Evolutionary conservation across 2,113 vertebrate genomes (phyloP).

Genomic region (Xiphorhynchus elegans): DNA sequence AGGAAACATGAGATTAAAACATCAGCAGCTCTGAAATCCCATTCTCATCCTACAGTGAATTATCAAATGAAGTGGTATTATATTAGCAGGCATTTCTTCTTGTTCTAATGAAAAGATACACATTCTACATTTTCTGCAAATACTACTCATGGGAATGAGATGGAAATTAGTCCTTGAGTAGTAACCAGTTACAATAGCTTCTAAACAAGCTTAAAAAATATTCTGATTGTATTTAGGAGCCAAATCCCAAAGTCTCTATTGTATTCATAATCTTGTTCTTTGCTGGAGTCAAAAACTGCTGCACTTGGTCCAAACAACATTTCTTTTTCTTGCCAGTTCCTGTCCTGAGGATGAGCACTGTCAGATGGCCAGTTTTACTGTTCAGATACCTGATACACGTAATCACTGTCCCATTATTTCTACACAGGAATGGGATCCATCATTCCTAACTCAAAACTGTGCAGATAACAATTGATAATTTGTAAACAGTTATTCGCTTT

Average conservation of each 20-base stretch:
- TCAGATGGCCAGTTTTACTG: neutral
- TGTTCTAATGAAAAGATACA: slow-evolving; percentile 22
- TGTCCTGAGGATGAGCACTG: neutral
- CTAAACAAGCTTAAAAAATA: slow-evolving; percentile 13
- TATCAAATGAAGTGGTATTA: slow-evolving; percentile 1
- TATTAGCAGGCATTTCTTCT: slow-evolving; percentile 32
- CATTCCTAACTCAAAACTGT: slow-evolving; percentile 51
- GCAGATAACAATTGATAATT: slow-evolving; percentile 59
- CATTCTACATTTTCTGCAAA: slow-evolving; percentile 37
- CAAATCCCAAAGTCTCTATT: neutral
- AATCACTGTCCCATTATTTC: slow-evolving; percentile 34
- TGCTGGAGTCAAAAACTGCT: neutral
- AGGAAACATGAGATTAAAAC: slow-evolving; percentile 32
- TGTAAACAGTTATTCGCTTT: slow-evolving; percentile 52
- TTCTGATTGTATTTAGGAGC: slow-evolving; percentile 9
- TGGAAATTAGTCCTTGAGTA: neutral
- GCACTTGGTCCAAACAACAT: neutral
- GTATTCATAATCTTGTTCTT: neutral
- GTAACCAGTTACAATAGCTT: slow-evolving; percentile 23
- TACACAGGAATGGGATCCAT: slow-evolving; percentile 22
- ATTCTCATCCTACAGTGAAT: neutral
- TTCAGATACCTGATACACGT: neutral
- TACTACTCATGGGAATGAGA: neutral
- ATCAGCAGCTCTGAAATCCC: slow-evolving; percentile 11
- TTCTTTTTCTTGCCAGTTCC: neutral